Evolutionary conservation across 2,113 vertebrate genomes (phyloP).

Genomic region (Rostratula benghalensis): DNA sequence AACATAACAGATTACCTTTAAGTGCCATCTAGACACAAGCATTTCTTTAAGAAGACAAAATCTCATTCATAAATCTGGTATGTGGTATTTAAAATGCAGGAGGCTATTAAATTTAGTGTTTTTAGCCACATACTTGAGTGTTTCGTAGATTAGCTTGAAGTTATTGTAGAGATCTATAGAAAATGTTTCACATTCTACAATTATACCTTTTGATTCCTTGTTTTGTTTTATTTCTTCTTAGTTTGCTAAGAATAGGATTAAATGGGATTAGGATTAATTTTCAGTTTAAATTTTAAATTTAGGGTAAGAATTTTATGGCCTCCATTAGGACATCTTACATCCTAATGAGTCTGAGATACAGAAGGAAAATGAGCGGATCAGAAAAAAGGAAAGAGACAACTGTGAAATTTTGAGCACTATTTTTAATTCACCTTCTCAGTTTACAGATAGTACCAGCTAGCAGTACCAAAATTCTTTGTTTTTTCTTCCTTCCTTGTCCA

Average conservation of each 20-base stretch:
- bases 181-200: background rate
- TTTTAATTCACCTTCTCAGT: slow-evolving; percentile 1
- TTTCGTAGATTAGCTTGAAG: background rate
- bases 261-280: background rate
- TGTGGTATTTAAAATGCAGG: background rate
- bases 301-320: background rate
- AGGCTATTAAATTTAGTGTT: background rate
- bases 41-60: background rate
- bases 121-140: background rate
- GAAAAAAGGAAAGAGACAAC: background rate
- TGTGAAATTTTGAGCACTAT: background rate
- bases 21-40: background rate
- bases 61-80: background rate
- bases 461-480: background rate
- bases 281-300: background rate
- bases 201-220: background rate
- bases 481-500: background rate
- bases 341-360: background rate
- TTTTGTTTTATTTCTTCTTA: background rate
- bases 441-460: background rate
- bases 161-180: background rate
- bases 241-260: background rate
- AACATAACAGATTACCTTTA: background rate
- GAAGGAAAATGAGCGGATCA: background rate
- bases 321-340: background rate